These are phyloP conservation scores for Epizoanthus ramosus DNA, from an alignment of 92 coral and sea anemone genomes.

Conservation along the genomic window DNA sequence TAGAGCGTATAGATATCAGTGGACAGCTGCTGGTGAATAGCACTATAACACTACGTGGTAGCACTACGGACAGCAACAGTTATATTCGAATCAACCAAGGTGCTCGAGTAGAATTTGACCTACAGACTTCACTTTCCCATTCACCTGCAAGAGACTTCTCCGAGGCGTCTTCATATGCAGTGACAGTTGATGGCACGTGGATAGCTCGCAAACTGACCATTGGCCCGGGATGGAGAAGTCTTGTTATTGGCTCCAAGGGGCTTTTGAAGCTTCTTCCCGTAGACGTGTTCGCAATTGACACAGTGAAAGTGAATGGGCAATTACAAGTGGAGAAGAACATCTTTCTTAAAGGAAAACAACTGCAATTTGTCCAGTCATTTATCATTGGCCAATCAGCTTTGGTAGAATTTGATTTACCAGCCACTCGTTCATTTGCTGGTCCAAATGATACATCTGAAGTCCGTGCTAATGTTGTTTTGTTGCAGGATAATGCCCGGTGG, in stretches of 20 bases:
- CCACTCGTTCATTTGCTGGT: constrained; percentile 16
- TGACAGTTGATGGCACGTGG: constrained; percentile 45
- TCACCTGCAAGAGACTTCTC: constrained; percentile 26
- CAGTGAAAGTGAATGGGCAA: constrained; percentile 44
- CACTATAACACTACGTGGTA: constrained; percentile 31
- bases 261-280: constrained; percentile 27
- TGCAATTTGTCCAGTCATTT: constrained; percentile 24
- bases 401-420: constrained; percentile 35
- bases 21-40: constrained; percentile 42
- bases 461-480: constrained; percentile 9
- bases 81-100: constrained; percentile 25
- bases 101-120: constrained; percentile 36
- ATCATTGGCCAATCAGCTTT: constrained; percentile 25
- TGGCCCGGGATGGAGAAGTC: constrained; percentile 43
- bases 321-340: constrained; percentile 47
- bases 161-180: constrained; percentile 23
- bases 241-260: constrained; percentile 39
- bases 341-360: constrained; percentile 21
- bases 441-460: constrained; percentile 28
- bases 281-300: constrained; percentile 28
- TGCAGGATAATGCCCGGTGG: constrained; percentile 20
- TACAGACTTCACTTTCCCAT: constrained; percentile 24
- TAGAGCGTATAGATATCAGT: constrained; percentile 35
- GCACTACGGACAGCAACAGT: constrained; percentile 12
- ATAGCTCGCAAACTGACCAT: constrained; percentile 31